Base-by-base conservation (phyloP, 2,888 invertebrate genomes). In the Lingula anatina region DNA sequence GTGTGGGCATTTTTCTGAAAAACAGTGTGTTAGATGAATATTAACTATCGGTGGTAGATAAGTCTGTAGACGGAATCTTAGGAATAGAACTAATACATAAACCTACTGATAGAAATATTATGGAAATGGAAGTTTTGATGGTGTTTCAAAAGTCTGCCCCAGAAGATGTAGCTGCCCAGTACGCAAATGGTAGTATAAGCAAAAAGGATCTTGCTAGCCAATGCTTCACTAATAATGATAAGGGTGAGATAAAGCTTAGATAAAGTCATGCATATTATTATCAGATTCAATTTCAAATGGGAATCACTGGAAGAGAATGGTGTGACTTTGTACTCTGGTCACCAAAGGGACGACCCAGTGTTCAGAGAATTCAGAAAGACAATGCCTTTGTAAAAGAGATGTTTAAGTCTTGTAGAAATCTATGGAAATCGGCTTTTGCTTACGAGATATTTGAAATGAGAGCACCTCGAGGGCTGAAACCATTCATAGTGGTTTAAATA, bases 401-500 rank as follows among this genome's bases (percentile, higher is more conserved):
- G 24, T 24, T 41, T 7, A 5, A 20, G 5, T n/a, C 23, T 4
- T 7, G 15, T 41, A 4, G 21, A 5, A 21, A 41, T 7, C 25
- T 41, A 5, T 41, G 42, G 42, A 5, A 5, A 4, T n/a, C 15
- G 7, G 5, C 25, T 5, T n/a, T 41, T n/a, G 42, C 42, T 5
- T 25, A 23, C 5, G 42, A 41, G n/a, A 41, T 41, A 41, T 41
- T 41, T 41, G 42, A 41, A 21, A 5, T 9, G 42, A 5, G 42
- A 41, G 42, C 25, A 5, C 42, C 42, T 18, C 4, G 42, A 41
- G 25, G 25, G n/a, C 21, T 41, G n/a, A 5, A 4, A 3, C 42
- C 42, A 12, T 41, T 41, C 25, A 21, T 41, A n/a, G 7, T 41
- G 42, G 15, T n/a, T n/a, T n/a, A n/a, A n/a, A n/a, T n/a, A n/a